Evolutionary conservation across 1,140 invertebrate species (phyloP), one percentile per base, ranked within the genome.

Genomic region (Chrysopa pallens): DNA sequence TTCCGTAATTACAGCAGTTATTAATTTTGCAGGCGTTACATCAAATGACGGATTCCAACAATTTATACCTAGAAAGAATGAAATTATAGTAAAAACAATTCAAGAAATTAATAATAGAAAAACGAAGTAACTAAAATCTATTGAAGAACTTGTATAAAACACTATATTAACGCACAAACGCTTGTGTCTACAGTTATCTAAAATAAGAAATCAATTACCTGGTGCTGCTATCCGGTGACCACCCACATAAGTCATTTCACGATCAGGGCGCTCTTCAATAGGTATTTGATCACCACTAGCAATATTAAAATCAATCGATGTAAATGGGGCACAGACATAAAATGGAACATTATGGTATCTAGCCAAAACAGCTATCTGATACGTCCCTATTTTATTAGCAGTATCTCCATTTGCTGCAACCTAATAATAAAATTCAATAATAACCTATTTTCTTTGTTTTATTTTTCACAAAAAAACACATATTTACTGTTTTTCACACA

Each of bases 41-140:
- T 99, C 95, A 67, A 99, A 99, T 1, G 92, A 85, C 36, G 95
- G 95, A 73, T 99, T 99, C 93, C 93, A 99, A 57, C 88, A 94
- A 38, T 74, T 68, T 44, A 96, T 90, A 38, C 88, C 84, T 82
- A 60, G 4, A 63, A 68, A 12, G 6, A 33, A 33, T n/a, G n/a
- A n/a, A n/a, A n/a, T n/a, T n/a, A n/a, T n/a, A n/a, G n/a, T n/a
- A n/a, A n/a, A n/a, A n/a, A n/a, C n/a, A n/a, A 31, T 31, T 31
- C 6, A 7, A 31, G 29, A 31, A 31, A 31, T 7, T 11, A 31
- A 31, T 31, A 31, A 31, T 31, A 7, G n/a, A n/a, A n/a, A n/a
- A n/a, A n/a, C n/a, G n/a, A n/a, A n/a, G n/a, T n/a, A n/a, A n/a
- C n/a, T n/a, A n/a, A n/a, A n/a, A n/a, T n/a, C n/a, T n/a, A n/a